Base-by-base conservation (phyloP, 2,888 invertebrate species). In the Epinotia bilunana region DNA sequence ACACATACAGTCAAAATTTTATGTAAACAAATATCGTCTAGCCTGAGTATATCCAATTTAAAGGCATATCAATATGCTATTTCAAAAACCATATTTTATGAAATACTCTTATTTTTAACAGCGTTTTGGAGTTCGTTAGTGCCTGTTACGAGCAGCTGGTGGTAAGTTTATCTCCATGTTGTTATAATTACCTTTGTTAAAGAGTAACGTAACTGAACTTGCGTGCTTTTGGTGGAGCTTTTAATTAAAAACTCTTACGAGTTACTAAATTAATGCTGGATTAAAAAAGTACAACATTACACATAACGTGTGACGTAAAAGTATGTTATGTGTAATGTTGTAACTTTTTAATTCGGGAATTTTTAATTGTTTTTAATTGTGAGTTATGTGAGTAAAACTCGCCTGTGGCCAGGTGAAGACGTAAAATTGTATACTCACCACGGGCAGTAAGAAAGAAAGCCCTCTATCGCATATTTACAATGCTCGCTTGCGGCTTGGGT, bases 201-300 rank as follows among this genome's bases (percentile, higher is more conserved):
- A 77, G 72, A 80, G 77, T 76, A 79, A 76, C 77, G 77, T 73
- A 79, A 80, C 77, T 63, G 67, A 82, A 81, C 80, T 80, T 78
- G 68, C 72, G 77, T 77, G 77, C 79, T 76, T 80, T 78, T 65
- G 67, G 81, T 65, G 81, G 84, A 79, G 83, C 77, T 79, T 82
- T 84, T 87, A 88, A 88, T 89, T 86, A 85, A 87, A 88, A 86
- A 80, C 78, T 77, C 79, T 80, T 79, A 77, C 77, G 72, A 55
- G 77, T 72, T 78, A 77, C 80, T 74, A 60, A 69, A 58, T 58
- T 58, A 58, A 70, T 53, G 61, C 28, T 70, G 53, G 23, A 70
- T 53, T 20, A 33, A 70, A 33, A 70, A 70, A 49, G 6, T 23
- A n/a, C 12, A 39, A 33, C 33, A 55, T 28, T n/a, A 33, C 53